A percentile compares a stretch with the other conserved stretches of the same genome.
phyloP scores from a whole-genome alignment of 2,113 vertebrate species.

The Ovis aries region ARS-UI_Ramb_v3.0 NC_056058.1:35209001-35209500 shows the following conservation, averaged over 20 bases:
- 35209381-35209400: not conserved
- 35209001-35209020: conserved; percentile 54
- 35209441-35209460: not conserved
- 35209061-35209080: conserved; percentile 50
- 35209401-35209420: not conserved
- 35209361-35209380: not conserved
- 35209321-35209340: not conserved
- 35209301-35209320: not conserved
- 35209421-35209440: not conserved
- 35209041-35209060: conserved; percentile 32
- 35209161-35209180: conserved; percentile 30
- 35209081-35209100: conserved; percentile 55
- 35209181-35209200: not conserved
- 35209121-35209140: not conserved
- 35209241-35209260: not conserved
- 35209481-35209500: not conserved
- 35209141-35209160: not conserved
- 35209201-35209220: not conserved
- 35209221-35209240: not conserved
- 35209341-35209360: not conserved
- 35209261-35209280: not conserved
- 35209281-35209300: not conserved
- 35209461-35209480: not conserved
- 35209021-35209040: conserved; percentile 40
- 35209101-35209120: conserved; percentile 29